A percentile compares a stretch with the other conserved stretches of the same genome.
phyloP scores from a whole-genome alignment of 2,888 invertebrate genomes.

The Drosophila nr. perissopoda region DNA sequence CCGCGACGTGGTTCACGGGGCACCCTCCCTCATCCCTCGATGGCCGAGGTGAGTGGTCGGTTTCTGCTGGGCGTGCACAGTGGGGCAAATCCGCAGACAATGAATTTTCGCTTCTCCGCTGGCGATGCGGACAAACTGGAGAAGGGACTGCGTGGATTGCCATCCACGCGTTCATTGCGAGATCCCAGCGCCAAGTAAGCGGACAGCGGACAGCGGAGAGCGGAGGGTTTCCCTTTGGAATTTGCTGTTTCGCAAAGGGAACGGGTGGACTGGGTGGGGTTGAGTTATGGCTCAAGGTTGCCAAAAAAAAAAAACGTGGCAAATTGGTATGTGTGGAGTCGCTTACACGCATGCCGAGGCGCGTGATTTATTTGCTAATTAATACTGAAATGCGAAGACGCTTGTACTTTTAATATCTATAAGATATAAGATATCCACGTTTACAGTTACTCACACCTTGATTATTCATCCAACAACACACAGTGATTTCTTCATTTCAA shows the following conservation, averaged over 20 bases:
- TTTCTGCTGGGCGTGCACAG: slow-evolving; percentile 57
- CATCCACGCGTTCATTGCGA: slow-evolving; percentile 89
- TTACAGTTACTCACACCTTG: slow-evolving; percentile 23
- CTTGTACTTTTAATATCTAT: slow-evolving; percentile 78
- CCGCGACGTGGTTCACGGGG: slow-evolving; percentile 61
- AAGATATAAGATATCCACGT: slow-evolving; percentile 69
- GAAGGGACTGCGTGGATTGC: slow-evolving; percentile 86
- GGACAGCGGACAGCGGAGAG: background rate
- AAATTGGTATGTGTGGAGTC: slow-evolving; percentile 23
- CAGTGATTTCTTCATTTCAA: background rate
- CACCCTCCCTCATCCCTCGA: slow-evolving; percentile 9
- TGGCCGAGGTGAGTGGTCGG: slow-evolving; percentile 51
- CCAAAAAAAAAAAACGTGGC: slow-evolving; percentile 24
- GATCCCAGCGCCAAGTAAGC: slow-evolving; percentile 78
- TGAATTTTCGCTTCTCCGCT: slow-evolving; percentile 88
- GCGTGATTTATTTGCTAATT: slow-evolving; percentile 77
- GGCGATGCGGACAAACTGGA: slow-evolving; percentile 89
- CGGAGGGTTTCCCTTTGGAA: background rate
- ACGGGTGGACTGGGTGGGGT: background rate
- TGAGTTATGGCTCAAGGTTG: slow-evolving; percentile 19
- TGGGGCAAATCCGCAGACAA: slow-evolving; percentile 49
- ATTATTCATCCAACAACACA: slow-evolving; percentile 27
- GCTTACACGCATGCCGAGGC: slow-evolving; percentile 51
- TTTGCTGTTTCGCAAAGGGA: slow-evolving; percentile 5
- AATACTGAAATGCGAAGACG: slow-evolving; percentile 79